Evolutionary conservation across 2,113 vertebrate species (phyloP), one percentile per base, ranked within the genome.

Genomic region (Chloropsis cyanopogon): DNA sequence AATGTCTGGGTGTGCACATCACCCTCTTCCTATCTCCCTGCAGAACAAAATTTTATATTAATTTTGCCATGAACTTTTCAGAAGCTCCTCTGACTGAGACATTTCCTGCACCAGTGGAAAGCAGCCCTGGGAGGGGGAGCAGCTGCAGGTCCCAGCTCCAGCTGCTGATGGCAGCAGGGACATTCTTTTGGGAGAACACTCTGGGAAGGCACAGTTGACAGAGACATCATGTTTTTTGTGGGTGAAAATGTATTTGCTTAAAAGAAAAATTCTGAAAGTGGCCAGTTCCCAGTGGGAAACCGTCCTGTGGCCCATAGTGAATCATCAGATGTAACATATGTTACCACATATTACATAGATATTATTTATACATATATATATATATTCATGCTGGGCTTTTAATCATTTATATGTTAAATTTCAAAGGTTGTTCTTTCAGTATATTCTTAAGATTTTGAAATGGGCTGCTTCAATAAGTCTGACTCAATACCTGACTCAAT

Each of bases 171-270:
- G 71, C 49, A 60, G 54, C 46, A 42, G 72, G 47, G 14, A 11
- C 0, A 3, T 5, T 42, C 39, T 29, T 23, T 12, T 2, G 8
- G 26, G 60, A 39, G 10, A 59, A 5, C 25, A 21, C 12, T 26
- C 41, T 6, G 25, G 31, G 22, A 46, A 53, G 8, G 73, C 22
- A 26, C 21, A 11, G 26, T 50, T 29, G 59, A 14, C 14, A 78
- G 22, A 3, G 0, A 29, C 11, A 54, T 10, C 24, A 19, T 2
- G 22, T 0, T 9, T 33, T 24, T 5, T 7, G 14, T 2, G 57
- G 37, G 11, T 23, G 28, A 7, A 17, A 61, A n/a, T 7, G 10
- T 1, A 4, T 31, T 65, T 49, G 14, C 25, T 68, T 29, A n/a
- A 70, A 53, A 70, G 12, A 35, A 52, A 44, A 82, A 33, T 14